Base-by-base conservation (phyloP, 2,888 invertebrate species). In the Acrobasis suavella region DNA sequence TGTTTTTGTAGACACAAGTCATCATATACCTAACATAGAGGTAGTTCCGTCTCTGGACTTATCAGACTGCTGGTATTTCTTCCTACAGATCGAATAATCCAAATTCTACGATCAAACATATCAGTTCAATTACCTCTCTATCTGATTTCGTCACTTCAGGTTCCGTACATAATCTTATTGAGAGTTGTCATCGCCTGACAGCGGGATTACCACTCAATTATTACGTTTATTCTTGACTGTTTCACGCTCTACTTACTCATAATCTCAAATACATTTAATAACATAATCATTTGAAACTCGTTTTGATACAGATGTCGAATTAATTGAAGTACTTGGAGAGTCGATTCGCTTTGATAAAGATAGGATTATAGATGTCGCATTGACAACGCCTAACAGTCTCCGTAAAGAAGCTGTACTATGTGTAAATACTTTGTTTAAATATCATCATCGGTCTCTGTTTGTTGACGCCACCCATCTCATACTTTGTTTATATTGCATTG, bases 221-320 rank as follows among this genome's bases (percentile, higher is more conserved):
- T 71, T 74, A 70, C 72, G 64, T 72, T 72, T 73, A 67, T 58
- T 67, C 65, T 69, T 66, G 69, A 69, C 69, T 72, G 68, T 72
- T 77, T 76, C 73, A 80, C 74, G 78, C 72, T 82, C 77, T 75
- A 81, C 72, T 80, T 75, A 75, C 64, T 64, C 67, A 69, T 79
- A 78, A 82, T 81, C 77, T 77, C 70, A 72, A 74, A 56, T 66
- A 65, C 73, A 78, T 72, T 72, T 70, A 73, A 74, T 65, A 75
- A 73, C 70, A 74, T 68, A 71, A 73, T 73, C 69, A 70, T 72
- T 76, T 67, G 15, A 69, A 76, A 80, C 79, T 72, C 64, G 75
- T 74, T 78, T 64, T 72, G 66, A 69, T 69, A 63, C 62, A 59
- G 60, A 64, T 67, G 62, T 70, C 67, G 65, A 67, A 69, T 67